Evolutionary conservation across 2,797 vertebrate genomes (phyloP).

Genomic region (Microcaecilia unicolor): DNA sequence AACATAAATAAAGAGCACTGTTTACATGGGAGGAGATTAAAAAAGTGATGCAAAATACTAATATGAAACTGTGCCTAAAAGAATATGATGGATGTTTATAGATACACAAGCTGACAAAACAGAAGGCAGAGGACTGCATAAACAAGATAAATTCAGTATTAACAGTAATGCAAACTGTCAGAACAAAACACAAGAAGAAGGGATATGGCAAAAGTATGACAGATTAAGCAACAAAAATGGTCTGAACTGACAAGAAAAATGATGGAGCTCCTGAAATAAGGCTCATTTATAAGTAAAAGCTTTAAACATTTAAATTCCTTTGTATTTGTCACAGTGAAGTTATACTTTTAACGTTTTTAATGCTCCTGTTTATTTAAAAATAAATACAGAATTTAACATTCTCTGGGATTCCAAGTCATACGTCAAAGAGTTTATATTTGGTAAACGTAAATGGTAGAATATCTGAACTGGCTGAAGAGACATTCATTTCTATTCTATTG

Average conservation of each 20-base stretch:
- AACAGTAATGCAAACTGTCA: neutral
- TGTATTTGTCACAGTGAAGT: too few species aligned
- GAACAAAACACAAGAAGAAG: neutral
- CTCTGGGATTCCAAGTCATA: too few species aligned
- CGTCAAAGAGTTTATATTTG: too few species aligned
- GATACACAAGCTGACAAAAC: neutral
- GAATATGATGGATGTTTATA: neutral
- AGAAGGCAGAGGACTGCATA: neutral
- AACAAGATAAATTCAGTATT: constrained; percentile 3
- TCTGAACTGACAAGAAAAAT: neutral
- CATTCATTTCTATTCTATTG: too few species aligned
- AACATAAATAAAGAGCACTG: too few species aligned
- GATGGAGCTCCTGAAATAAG: neutral
- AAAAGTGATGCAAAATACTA: constrained; percentile 1
- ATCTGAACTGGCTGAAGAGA: too few species aligned
- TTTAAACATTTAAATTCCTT: neutral
- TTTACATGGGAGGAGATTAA: too few species aligned
- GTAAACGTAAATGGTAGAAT: too few species aligned
- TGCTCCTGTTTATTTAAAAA: too few species aligned
- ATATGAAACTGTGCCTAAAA: neutral
- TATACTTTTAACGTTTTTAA: too few species aligned
- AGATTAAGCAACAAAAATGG: neutral
- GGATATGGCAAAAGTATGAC: neutral
- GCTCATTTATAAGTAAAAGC: neutral
- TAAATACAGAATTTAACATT: too few species aligned